A percentile compares a stretch with the other conserved stretches of the same genome.
These are phyloP conservation scores for Rhodinocichla rosea DNA, from an alignment of 2,113 vertebrate species.

Conservation along the genomic window DNA sequence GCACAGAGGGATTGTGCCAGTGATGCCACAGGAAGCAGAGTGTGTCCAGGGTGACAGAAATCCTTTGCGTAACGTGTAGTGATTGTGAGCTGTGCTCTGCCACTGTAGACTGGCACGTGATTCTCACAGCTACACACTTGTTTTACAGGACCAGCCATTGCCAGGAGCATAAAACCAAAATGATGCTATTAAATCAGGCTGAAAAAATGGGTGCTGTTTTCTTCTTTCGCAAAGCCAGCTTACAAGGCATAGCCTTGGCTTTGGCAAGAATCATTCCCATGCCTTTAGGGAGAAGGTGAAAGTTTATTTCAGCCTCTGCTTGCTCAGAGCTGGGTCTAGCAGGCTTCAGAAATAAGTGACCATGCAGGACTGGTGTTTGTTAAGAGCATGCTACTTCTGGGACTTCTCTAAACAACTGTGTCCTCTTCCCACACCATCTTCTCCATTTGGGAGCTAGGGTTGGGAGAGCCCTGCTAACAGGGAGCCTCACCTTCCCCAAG, in stretches of 20 bases:
- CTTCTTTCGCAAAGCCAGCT: background rate
- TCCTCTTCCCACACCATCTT: background rate
- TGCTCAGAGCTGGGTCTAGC: background rate
- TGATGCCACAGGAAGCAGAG: background rate
- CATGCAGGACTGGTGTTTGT: background rate
- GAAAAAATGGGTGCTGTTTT: background rate
- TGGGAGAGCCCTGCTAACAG: background rate
- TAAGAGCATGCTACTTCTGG: background rate
- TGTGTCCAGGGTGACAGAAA: slow-evolving; percentile 13
- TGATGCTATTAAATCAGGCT: slow-evolving; percentile 8
- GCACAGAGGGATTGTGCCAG: background rate
- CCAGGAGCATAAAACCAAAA: slow-evolving; percentile 32
- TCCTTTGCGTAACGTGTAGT: background rate
- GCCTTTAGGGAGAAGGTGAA: background rate
- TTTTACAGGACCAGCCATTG: background rate
- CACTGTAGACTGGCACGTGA: background rate
- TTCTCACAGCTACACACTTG: background rate
- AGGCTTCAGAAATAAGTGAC: background rate
- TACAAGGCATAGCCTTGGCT: background rate
- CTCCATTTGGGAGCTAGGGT: background rate
- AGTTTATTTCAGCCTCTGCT: background rate
- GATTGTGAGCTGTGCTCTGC: background rate
- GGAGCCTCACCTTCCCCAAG: background rate
- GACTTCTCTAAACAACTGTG: background rate
- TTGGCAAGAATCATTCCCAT: background rate